Percentiles rank a stretch among this genome's conserved stretches.
Conservation (phyloP, 2,113 vertebrate species). For the Sceloporus tristichus region DNA sequence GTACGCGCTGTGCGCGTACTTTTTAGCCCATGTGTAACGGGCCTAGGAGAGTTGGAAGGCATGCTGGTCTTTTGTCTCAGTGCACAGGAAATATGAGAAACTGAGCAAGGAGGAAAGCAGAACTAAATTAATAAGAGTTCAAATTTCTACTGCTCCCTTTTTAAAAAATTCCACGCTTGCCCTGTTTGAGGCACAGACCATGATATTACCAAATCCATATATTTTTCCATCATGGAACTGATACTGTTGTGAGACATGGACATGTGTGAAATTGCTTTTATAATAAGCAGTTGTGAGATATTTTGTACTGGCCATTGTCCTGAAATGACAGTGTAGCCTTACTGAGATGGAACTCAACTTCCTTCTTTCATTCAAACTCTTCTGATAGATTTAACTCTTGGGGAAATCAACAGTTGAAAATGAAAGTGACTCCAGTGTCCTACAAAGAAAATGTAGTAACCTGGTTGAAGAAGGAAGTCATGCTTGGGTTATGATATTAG, state of each 20-base stretch:
- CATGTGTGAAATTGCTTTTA: background rate
- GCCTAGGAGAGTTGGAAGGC: no score
- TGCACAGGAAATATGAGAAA: no score
- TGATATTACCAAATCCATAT: background rate
- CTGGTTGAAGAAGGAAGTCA: constrained; percentile 20
- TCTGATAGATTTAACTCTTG: background rate
- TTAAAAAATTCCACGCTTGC: background rate
- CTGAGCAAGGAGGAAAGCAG: background rate
- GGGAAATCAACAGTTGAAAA: constrained; percentile 28
- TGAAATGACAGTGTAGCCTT: background rate
- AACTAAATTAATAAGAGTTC: background rate
- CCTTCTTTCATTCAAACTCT: background rate
- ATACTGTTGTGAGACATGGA: background rate
- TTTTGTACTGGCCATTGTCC: constrained; percentile 1
- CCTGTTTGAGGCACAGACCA: no score
- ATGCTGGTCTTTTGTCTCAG: no score
- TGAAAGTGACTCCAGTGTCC: background rate
- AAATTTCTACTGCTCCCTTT: background rate
- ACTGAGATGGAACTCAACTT: background rate
- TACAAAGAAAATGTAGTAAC: background rate
- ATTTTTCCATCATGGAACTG: background rate
- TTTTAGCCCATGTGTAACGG: no score
- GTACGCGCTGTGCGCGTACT: no score
- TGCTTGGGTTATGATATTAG: constrained; percentile 1
- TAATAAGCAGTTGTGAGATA: background rate